Conservation (phyloP, 1,140 invertebrate species). For the Aphaenogaster floridana region DNA sequence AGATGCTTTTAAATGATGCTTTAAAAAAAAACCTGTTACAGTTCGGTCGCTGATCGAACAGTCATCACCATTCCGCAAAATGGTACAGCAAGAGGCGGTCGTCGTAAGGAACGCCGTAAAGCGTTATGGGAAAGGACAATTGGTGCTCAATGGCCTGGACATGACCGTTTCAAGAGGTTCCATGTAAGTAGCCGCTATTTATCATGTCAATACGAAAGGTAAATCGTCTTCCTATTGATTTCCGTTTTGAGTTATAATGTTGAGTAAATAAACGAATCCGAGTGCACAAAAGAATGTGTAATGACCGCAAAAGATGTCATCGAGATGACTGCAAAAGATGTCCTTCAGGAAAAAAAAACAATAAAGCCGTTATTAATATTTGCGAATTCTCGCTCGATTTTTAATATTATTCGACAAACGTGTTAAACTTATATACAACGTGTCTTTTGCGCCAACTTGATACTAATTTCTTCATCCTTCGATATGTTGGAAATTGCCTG, state of each 20-base stretch:
- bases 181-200: conserved; percentile 88
- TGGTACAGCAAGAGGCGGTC: conserved; percentile 82
- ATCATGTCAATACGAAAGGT: not conserved
- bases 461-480: conserved; percentile 29
- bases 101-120: conserved; percentile 88
- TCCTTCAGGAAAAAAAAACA: not conserved
- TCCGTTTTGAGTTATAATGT: not conserved
- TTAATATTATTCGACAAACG: not conserved
- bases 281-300: too few species aligned
- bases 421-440: not conserved
- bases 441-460: not conserved
- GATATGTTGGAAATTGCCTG: conserved; percentile 14
- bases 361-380: not conserved
- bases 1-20: not conserved
- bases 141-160: conserved; percentile 88
- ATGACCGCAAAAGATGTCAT: not conserved
- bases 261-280: not conserved
- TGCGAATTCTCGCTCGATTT: not conserved
- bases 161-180: conserved; percentile 89
- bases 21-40: not conserved
- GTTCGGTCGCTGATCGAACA: conserved; percentile 20
- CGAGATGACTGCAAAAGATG: not conserved
- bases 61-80: conserved; percentile 34
- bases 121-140: conserved; percentile 87
- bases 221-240: not conserved